Evolutionary conservation across 2,113 vertebrate genomes (phyloP).

Genomic region (Hepsetus odoe): DNA sequence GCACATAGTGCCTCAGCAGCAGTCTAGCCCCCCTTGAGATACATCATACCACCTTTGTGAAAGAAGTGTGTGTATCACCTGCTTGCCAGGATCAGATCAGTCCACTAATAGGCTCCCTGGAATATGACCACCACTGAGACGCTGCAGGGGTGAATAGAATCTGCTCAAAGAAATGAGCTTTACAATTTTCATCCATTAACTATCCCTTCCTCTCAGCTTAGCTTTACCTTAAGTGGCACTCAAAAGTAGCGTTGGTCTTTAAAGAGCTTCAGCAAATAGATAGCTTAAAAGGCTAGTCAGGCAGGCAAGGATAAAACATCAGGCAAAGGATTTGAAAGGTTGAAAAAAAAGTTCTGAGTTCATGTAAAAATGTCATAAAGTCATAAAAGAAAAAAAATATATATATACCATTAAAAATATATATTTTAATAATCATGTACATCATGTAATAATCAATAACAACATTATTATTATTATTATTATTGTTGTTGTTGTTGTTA

Average conservation of each 20-base stretch:
- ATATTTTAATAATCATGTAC: too few relatives aligned
- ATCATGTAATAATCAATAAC: too few relatives aligned
- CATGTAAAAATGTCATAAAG: too few relatives aligned
- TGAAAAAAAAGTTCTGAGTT: conserved; percentile 28
- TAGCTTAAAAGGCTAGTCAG: conserved; percentile 18
- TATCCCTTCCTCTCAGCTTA: conserved; percentile 3
- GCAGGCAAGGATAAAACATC: conserved; percentile 7
- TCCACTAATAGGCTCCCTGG: conserved; percentile 42
- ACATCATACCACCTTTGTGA: conserved; percentile 22
- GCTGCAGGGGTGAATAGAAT: conserved; percentile 17
- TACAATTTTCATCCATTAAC: conserved; percentile 27
- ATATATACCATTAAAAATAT: not conserved
- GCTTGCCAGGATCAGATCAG: conserved; percentile 47
- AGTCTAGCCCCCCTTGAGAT: conserved; percentile 43
- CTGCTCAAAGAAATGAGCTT: conserved; percentile 18
- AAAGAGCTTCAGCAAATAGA: conserved; percentile 22
- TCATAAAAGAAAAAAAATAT: too few relatives aligned
- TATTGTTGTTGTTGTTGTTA: too few relatives aligned
- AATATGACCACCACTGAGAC: conserved; percentile 41
- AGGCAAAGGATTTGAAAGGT: conserved; percentile 18
- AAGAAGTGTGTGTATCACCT: conserved; percentile 43
- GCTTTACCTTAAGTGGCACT: conserved; percentile 25
- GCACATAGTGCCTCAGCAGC: not conserved
- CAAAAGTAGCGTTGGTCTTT: conserved; percentile 25
- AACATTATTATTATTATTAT: too few relatives aligned